phyloP scores from a whole-genome alignment of 2,113 vertebrate genomes.

The Sus scrofa region T2T-Sscrofa CM000812.6:122654001-122654500 shows the following conservation, averaged over 20 bases:
- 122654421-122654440: background rate
- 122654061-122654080: too few relatives aligned
- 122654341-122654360: background rate
- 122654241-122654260: background rate
- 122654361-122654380: background rate
- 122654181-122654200: background rate
- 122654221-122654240: background rate
- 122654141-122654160: too few relatives aligned
- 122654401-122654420: constrained; percentile 3
- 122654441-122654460: constrained; percentile 9
- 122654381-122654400: constrained; percentile 27
- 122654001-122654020: too few relatives aligned
- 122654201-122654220: background rate
- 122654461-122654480: constrained; percentile 6
- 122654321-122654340: background rate
- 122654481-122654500: constrained; percentile 29
- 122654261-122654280: constrained; percentile 36
- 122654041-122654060: too few relatives aligned
- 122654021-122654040: too few relatives aligned
- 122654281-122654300: background rate
- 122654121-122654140: too few relatives aligned
- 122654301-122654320: background rate
- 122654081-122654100: too few relatives aligned
- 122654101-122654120: too few relatives aligned
- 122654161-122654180: too few relatives aligned